These are phyloP conservation scores for Gobio gobio DNA, from an alignment of 2,113 vertebrate genomes.

Conservation along the genomic window DNA sequence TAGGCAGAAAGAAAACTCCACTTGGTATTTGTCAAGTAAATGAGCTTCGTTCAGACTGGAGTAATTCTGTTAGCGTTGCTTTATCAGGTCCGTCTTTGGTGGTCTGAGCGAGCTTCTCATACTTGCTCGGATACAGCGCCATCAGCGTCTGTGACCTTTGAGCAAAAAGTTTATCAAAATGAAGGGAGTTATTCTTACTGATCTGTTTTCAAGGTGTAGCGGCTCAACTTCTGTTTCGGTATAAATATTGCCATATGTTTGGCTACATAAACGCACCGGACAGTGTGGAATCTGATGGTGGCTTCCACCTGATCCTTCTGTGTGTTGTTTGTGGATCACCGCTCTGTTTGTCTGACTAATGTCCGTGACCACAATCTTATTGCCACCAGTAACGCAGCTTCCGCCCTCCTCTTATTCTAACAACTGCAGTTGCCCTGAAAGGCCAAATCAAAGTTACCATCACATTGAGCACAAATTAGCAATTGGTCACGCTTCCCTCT, in stretches of 20 bases:
- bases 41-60: background rate
- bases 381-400: background rate
- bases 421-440: background rate
- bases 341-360: constrained; percentile 17
- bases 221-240: background rate
- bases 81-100: background rate
- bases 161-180: constrained; percentile 52
- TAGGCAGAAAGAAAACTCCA: background rate
- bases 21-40: background rate
- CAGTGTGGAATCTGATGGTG: background rate
- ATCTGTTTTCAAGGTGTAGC: constrained; percentile 41
- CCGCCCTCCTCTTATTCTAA: background rate
- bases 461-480: constrained; percentile 7
- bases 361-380: background rate
- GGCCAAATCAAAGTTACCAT: constrained; percentile 3
- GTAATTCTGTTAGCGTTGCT: background rate
- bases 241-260: constrained; percentile 25
- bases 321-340: constrained; percentile 32
- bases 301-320: constrained; percentile 12
- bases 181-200: constrained; percentile 36
- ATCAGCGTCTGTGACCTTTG: constrained; percentile 15
- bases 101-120: background rate
- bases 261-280: constrained; percentile 28
- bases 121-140: background rate
- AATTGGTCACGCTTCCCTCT: background rate